Conservation (phyloP, 2,797 vertebrate genomes). For the Acropternis orthonyx region DNA sequence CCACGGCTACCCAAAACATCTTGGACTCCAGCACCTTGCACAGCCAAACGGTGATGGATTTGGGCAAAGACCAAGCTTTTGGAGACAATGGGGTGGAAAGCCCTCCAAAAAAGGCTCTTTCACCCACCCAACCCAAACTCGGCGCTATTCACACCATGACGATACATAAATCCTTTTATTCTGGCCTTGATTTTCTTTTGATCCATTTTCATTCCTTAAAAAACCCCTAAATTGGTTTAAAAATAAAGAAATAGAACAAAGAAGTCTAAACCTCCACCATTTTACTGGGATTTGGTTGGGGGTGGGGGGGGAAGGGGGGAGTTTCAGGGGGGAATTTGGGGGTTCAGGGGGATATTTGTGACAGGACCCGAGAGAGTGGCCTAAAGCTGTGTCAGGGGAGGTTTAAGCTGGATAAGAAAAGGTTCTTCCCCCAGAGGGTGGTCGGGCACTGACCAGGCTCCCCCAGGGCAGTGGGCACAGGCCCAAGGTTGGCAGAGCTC, state of each 20-base stretch:
- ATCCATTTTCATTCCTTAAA: neutral
- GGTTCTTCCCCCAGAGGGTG: neutral
- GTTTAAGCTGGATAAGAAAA: neutral
- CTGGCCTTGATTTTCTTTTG: neutral
- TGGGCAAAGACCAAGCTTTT: neutral
- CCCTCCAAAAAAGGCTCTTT: neutral
- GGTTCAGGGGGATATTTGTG: neutral
- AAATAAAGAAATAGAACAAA: neutral
- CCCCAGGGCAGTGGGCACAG: neutral
- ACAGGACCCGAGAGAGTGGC: neutral
- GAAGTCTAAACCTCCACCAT: neutral
- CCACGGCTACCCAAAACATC: neutral
- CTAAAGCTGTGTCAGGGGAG: neutral
- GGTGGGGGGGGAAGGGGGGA: too few relatives aligned
- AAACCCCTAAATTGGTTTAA: neutral
- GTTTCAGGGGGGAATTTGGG: neutral
- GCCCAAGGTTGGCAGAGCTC: neutral
- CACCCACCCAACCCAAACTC: neutral
- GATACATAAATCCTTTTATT: neutral
- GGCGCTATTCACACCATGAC: neutral
- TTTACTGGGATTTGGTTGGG: neutral
- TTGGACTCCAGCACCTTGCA: accelerated
- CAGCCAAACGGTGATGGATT: neutral
- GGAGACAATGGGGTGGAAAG: neutral
- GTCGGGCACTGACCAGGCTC: neutral